Evolutionary conservation across 2,113 vertebrate genomes (phyloP).

Genomic region (Antigone vipio): DNA sequence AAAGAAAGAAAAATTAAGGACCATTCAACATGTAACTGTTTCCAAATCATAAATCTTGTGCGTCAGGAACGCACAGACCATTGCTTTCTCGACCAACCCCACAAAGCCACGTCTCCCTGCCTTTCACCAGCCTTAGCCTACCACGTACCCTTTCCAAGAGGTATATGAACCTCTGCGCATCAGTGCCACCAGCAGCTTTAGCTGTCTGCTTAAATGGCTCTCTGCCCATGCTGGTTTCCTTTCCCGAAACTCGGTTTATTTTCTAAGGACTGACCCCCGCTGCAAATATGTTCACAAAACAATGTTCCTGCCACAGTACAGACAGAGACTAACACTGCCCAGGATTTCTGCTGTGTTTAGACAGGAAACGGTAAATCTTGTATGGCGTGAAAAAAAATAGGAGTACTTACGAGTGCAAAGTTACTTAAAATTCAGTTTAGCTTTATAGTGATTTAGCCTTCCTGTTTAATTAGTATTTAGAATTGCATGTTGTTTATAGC

Average conservation of each 20-base stretch:
- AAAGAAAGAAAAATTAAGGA: background rate
- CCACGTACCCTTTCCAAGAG: accelerated
- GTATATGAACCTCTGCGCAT: background rate
- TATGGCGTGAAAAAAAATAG: background rate
- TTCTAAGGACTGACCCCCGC: background rate
- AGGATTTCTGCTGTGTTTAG: background rate
- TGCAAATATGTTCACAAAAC: background rate
- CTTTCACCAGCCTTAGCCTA: background rate
- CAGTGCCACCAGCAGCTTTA: background rate
- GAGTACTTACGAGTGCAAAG: slow-evolving; percentile 46
- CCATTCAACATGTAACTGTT: background rate
- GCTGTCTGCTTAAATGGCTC: background rate
- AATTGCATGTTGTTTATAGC: slow-evolving; percentile 70
- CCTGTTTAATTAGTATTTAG: slow-evolving; percentile 76
- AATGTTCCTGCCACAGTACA: background rate
- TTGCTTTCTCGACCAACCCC: background rate
- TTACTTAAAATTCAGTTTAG: slow-evolving; percentile 79
- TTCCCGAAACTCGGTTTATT: background rate
- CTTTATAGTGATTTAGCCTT: slow-evolving; percentile 68
- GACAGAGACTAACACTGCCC: background rate
- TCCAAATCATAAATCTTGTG: background rate
- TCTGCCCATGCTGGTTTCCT: background rate
- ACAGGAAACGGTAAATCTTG: slow-evolving; percentile 17
- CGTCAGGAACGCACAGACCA: accelerated
- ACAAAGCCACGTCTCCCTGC: background rate